These are phyloP conservation scores for Nicator chloris DNA, from an alignment of 2,113 vertebrate genomes.

Conservation along the genomic window DNA sequence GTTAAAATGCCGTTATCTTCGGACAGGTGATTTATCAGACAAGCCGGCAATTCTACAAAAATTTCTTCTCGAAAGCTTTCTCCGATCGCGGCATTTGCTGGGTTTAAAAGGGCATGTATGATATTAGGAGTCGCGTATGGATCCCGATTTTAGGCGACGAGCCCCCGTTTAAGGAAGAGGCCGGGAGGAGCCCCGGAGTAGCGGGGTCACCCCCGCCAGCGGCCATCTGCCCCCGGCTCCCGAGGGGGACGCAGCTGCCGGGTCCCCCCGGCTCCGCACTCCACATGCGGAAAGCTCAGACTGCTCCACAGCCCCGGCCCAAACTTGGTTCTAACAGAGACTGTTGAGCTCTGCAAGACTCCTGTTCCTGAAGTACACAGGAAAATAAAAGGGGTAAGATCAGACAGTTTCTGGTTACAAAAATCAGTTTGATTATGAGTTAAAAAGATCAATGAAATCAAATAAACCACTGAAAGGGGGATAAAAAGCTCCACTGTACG, in stretches of 20 bases:
- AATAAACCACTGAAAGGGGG: background rate
- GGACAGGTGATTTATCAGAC: background rate
- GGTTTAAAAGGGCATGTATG: background rate
- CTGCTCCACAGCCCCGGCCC: background rate
- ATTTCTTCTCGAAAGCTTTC: background rate
- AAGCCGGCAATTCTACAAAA: background rate
- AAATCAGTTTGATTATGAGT: slow-evolving; percentile 41
- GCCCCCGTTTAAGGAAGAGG: background rate
- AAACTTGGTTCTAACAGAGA: background rate
- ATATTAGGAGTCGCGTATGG: fast-evolving
- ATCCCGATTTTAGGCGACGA: background rate
- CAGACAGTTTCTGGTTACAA: background rate
- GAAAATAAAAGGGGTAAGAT: background rate
- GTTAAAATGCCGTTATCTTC: background rate
- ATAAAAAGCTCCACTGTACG: slow-evolving; percentile 5
- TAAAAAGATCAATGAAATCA: slow-evolving; percentile 33
- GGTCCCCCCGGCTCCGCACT: fast-evolving
- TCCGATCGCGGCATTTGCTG: background rate
- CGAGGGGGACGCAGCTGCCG: fast-evolving
- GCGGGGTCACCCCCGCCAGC: background rate
- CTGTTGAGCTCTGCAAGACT: background rate
- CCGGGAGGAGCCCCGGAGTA: background rate
- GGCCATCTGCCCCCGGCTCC: fast-evolving
- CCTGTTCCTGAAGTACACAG: background rate
- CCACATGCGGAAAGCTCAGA: fast-evolving